Evolutionary conservation across 2,113 vertebrate species (phyloP), one percentile per base, ranked within the genome.

Genomic region (Channa argus): DNA sequence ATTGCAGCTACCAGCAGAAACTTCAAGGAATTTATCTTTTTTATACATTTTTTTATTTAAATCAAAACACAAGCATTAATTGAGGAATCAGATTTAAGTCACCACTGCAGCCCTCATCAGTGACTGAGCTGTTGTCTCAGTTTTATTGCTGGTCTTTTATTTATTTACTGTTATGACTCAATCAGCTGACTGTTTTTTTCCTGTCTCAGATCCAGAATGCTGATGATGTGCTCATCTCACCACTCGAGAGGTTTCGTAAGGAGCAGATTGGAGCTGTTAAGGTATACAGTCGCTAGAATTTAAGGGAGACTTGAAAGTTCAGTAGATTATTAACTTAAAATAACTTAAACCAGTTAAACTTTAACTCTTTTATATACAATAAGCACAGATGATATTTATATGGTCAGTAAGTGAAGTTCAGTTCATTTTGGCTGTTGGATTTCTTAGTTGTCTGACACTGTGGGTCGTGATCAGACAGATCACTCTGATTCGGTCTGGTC

Each of bases 241-340:
- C 98, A 0, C 95, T 99, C 64, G 98, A 99, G 91, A 98, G 96
- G 86, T 99, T 99, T 89, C 96, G 98, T 34, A 99, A 98, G 93
- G 97, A 99, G 74, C 98, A 99, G 92, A 99, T 99, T 14, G 97
- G 96, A 56, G 98, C 97, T 54, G 98, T 97, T 50, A 99, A 99
- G 95, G 98, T 99, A 96, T 92, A 71, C 24, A 38, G 11, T 4
- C 44, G 15, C 52, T 41, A 34, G 6, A 33, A 51, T 45, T 5
- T 0, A 47, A 54, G 39, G 39, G 33, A 10, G 46, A 49, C 6
- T 9, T 55, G n/a, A 41, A 6, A 38, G 50, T 3, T 33, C 10
- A 63, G 13, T 49, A 38, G 12, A 60, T 63, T 49, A 64, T 55
- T n/a, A 53, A 53, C 36, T 38, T 0, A 53, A 37, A 59, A 5